A percentile compares a stretch with the other conserved stretches of the same genome.
These are phyloP conservation scores for Plodia interpunctella DNA, from an alignment of 1,140 invertebrate species.

Conservation along the genomic window DNA sequence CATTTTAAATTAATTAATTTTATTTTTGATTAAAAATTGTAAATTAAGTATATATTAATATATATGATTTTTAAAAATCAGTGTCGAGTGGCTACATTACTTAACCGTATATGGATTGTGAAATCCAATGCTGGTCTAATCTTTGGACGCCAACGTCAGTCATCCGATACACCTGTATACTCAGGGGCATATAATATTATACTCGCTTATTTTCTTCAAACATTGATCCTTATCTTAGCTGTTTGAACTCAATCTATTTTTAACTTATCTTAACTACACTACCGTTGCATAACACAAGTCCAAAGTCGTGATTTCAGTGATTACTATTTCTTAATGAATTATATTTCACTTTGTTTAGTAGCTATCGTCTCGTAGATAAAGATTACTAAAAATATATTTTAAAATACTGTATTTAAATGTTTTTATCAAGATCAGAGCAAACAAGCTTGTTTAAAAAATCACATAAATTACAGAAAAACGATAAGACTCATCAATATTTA, in stretches of 20 bases:
- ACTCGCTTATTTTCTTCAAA: slow-evolving; percentile 22
- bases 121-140: not conserved
- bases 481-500: not conserved
- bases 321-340: slow-evolving; percentile 23
- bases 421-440: too few relatives aligned
- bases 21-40: too few relatives aligned
- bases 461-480: not conserved
- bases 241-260: slow-evolving; percentile 43
- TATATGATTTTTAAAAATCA: too few relatives aligned
- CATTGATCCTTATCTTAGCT: slow-evolving; percentile 34
- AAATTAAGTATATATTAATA: too few relatives aligned
- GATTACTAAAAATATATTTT: too few relatives aligned
- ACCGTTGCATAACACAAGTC: too few relatives aligned
- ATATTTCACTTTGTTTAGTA: slow-evolving; percentile 8
- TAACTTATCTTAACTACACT: slow-evolving; percentile 15
- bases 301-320: slow-evolving; percentile 18
- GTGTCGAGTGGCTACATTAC: too few relatives aligned
- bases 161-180: not conserved
- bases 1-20: too few relatives aligned
- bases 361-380: too few relatives aligned
- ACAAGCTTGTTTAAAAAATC: not conserved
- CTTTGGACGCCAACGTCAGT: not conserved
- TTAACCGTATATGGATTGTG: too few relatives aligned
- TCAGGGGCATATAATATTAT: slow-evolving; percentile 8
- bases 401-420: too few relatives aligned